These are phyloP conservation scores for Chamaetylas fuelleborni DNA, from an alignment of 2,113 vertebrate genomes.

Conservation along the genomic window DNA sequence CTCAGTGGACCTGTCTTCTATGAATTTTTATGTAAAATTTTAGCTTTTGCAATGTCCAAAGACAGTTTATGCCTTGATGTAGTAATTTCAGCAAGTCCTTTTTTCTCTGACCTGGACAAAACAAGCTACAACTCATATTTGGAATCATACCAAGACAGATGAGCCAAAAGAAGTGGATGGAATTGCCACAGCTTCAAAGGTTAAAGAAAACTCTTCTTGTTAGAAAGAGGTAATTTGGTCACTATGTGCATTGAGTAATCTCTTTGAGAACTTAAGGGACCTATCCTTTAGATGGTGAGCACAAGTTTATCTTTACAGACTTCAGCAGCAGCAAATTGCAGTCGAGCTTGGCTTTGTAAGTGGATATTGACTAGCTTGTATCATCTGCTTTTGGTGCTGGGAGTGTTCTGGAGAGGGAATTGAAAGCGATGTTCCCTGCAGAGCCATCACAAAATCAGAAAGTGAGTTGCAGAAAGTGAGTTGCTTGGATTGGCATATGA, in stretches of 20 bases:
- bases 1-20: background rate
- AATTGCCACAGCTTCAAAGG: background rate
- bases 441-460: constrained; percentile 12
- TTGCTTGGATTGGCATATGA: constrained; percentile 27
- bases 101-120: background rate
- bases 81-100: background rate
- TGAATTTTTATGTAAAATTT: background rate
- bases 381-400: constrained; percentile 13
- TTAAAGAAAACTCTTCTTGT: background rate
- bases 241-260: background rate
- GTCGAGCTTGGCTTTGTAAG: background rate
- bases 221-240: background rate
- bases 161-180: background rate
- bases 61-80: background rate
- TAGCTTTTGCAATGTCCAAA: background rate
- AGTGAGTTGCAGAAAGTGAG: background rate
- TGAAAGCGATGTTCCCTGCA: background rate
- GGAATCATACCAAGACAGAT: background rate
- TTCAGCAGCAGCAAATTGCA: background rate
- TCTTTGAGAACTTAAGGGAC: background rate
- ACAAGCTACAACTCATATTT: background rate
- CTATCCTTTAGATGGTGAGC: background rate
- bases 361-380: constrained; percentile 13
- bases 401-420: background rate
- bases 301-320: background rate